Evolutionary conservation across 1,140 invertebrate species (phyloP).

Genomic region (Nebria ingens): DNA sequence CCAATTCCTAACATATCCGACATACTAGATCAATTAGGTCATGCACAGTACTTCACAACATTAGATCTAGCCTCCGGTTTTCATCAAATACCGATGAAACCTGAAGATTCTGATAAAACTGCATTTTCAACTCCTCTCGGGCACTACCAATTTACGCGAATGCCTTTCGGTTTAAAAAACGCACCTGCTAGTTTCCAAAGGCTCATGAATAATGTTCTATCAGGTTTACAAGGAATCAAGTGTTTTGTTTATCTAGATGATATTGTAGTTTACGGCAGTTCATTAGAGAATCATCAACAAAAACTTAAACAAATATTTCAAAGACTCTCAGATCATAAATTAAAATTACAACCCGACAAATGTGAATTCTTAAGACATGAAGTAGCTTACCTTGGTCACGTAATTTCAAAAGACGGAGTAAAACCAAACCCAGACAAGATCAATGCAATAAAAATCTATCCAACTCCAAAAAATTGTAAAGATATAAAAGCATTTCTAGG

Average conservation of each 20-base stretch:
- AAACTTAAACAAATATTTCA: slow-evolving; percentile 15
- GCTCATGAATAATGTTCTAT: neutral
- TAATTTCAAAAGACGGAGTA: slow-evolving; percentile 19
- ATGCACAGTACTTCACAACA: too few relatives aligned
- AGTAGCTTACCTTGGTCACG: slow-evolving; percentile 24
- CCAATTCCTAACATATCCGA: slow-evolving; percentile 40
- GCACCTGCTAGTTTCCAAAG: neutral
- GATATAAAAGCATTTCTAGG: slow-evolving; percentile 23
- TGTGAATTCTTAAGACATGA: slow-evolving; percentile 23
- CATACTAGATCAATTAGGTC: too few relatives aligned
- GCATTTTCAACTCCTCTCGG: slow-evolving; percentile 28
- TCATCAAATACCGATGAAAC: slow-evolving; percentile 28
- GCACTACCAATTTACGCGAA: slow-evolving; percentile 25
- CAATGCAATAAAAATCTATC: slow-evolving; percentile 20
- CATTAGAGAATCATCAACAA: neutral
- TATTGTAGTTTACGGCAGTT: neutral
- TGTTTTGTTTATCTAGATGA: neutral
- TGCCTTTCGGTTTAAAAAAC: slow-evolving; percentile 17
- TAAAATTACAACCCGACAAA: slow-evolving; percentile 28
- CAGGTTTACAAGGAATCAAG: neutral
- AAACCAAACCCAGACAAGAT: slow-evolving; percentile 23
- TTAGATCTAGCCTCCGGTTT: too few relatives aligned
- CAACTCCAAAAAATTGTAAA: slow-evolving; percentile 17
- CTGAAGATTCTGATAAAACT: slow-evolving; percentile 31
- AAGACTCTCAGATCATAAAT: slow-evolving; percentile 15